Evolutionary conservation across 2,888 invertebrate species (phyloP), one percentile per base, ranked within the genome.

Genomic region (Peribatodes rhomboidaria): DNA sequence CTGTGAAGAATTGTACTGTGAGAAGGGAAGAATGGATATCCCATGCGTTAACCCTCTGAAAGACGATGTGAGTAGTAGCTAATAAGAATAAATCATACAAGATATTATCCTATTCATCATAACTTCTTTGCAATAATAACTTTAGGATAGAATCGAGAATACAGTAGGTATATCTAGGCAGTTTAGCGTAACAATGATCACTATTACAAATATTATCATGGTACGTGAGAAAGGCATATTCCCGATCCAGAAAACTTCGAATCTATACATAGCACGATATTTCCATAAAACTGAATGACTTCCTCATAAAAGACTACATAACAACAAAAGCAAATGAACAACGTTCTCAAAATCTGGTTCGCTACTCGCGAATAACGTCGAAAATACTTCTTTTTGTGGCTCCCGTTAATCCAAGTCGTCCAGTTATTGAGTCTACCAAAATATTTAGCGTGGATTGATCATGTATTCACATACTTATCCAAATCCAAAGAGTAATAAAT

Each of bases 1-100:
- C 59, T 87, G 87, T 68, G 70, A 81, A 0, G 61, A 67, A 11
- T 58, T 63, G 14, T 61, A 70, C 22, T 87, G 87, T 52, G 70
- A 67, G 9, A 61, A 66, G 2, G 75, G 72, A 10, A 79, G 88
- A 8, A 88, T 87, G 31, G 88, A 87, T 56, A 58, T 76, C 1
- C 77, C 71, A 14, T 88, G 87, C 66, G n/a, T n/a, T 46, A 46
- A 46, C 6, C 22, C 22, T 22, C 13, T 46, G n/a, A 46, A n/a
- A 22, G 11, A 75, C 54, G 72, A 81, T 50, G 87, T 87, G 76
- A 82, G 85, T 79, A 16, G 11, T 22, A 13, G 9, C n/a, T n/a
- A n/a, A n/a, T n/a, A 2, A 46, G 10, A 42, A 11, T 16, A n/a
- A n/a, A n/a, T 41, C 9, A 11, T 20, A 1, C 6, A 2, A 41